Percentiles rank a stretch among this genome's conserved stretches.
Evolutionary conservation across 2,888 invertebrate genomes (phyloP).

Genomic region (Euproctis similis): DNA sequence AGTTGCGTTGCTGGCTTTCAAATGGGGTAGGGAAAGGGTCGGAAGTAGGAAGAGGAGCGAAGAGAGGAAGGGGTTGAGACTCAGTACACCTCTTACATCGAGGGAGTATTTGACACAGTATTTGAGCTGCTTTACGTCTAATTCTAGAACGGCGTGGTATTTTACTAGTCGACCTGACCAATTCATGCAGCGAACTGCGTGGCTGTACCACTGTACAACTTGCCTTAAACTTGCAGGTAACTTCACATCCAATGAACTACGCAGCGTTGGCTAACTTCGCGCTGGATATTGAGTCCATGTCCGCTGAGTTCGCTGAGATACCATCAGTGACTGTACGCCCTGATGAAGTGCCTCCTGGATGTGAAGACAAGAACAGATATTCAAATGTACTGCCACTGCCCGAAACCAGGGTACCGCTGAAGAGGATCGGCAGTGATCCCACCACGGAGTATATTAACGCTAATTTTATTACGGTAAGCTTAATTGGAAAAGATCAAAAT

Average conservation of each 20-base stretch:
- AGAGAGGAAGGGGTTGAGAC: too few relatives aligned
- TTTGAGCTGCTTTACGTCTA: too few relatives aligned
- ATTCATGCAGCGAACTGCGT: too few relatives aligned
- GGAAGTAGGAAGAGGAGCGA: too few relatives aligned
- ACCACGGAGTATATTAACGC: conserved; percentile 95
- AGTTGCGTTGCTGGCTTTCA: too few relatives aligned
- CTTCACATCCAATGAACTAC: conserved; percentile 85
- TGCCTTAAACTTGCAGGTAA: too few relatives aligned
- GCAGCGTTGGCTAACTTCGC: conserved; percentile 85
- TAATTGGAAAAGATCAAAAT: neutral
- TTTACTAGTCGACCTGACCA: too few relatives aligned
- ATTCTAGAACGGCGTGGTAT: too few relatives aligned
- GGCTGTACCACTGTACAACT: too few relatives aligned
- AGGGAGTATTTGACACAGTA: neutral
- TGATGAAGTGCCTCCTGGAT: conserved; percentile 89
- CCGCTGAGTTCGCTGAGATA: conserved; percentile 87
- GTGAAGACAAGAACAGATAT: conserved; percentile 92
- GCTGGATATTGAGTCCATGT: conserved; percentile 81
- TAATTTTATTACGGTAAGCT: conserved; percentile 90
- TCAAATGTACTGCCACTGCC: conserved; percentile 96
- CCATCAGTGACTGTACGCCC: conserved; percentile 86
- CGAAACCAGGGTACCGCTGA: conserved; percentile 89
- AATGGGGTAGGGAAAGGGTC: too few relatives aligned
- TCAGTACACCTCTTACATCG: too few relatives aligned
- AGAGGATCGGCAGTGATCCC: conserved; percentile 82